phyloP scores from a whole-genome alignment of 1,140 invertebrate genomes.

The Paraescarpia echinospica region DNA sequence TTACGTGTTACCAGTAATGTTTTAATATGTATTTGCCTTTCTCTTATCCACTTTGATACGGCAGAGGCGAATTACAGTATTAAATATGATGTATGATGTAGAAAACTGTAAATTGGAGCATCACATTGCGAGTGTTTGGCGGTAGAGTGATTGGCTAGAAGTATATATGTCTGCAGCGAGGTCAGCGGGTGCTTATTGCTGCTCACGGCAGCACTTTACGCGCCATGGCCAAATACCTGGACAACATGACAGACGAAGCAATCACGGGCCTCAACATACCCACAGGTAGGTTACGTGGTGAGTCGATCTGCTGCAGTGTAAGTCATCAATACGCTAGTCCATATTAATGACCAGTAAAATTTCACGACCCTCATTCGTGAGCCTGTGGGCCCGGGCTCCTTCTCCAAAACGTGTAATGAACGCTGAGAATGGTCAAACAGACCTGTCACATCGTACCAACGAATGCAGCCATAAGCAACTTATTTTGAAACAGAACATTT shows the following conservation, averaged over 20 bases:
- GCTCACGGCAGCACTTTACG: constrained; percentile 94
- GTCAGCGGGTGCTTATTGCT: constrained; percentile 89
- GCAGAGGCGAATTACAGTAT: neutral
- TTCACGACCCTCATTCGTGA: no score
- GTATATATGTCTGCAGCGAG: constrained; percentile 59
- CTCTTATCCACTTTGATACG: no score
- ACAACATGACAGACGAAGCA: constrained; percentile 82
- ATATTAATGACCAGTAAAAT: no score
- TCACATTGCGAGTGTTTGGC: neutral
- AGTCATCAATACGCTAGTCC: no score
- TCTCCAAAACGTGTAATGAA: no score
- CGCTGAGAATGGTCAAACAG: no score
- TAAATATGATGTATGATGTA: neutral
- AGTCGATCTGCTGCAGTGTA: no score
- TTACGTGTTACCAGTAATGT: no score
- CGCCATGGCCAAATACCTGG: constrained; percentile 93
- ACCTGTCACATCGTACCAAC: no score
- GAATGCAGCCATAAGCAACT: no score
- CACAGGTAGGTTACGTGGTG: constrained; percentile 67
- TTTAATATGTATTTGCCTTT: no score
- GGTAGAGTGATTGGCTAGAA: neutral
- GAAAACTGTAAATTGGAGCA: neutral
- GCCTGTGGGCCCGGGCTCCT: no score
- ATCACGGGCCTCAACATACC: constrained; percentile 93
- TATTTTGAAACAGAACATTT: constrained; percentile 5